Conservation (phyloP, 2,113 vertebrate genomes). For the Chloropsis hardwickii region DNA sequence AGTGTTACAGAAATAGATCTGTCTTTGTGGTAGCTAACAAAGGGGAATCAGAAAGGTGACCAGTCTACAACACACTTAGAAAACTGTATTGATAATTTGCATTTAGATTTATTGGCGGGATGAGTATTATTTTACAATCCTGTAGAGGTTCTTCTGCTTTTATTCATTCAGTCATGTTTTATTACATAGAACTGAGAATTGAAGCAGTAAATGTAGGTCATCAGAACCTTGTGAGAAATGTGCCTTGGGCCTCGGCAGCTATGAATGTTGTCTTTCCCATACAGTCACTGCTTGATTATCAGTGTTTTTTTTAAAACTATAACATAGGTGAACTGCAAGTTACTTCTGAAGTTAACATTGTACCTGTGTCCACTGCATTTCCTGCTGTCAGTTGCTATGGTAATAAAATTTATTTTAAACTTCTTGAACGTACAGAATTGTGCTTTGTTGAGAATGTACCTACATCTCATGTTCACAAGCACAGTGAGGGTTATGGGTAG, state of each 20-base stretch:
- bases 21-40: background rate
- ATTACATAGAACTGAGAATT: background rate
- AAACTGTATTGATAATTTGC: background rate
- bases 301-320: background rate
- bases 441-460: background rate
- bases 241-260: background rate
- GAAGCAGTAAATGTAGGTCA: conserved; percentile 48
- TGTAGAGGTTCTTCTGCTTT: background rate
- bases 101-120: background rate
- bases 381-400: background rate
- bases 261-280: background rate
- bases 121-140: background rate
- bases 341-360: background rate
- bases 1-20: background rate
- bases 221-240: background rate
- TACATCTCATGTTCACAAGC: background rate
- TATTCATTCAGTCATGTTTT: background rate
- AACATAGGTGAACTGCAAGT: background rate
- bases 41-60: background rate
- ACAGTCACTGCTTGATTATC: background rate
- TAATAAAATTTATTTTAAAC: background rate
- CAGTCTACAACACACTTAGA: background rate
- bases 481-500: background rate
- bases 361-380: background rate
- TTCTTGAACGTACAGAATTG: background rate